phyloP scores from a whole-genome alignment of 2,888 invertebrate species.

The Ectemnius cavifrons region DNA sequence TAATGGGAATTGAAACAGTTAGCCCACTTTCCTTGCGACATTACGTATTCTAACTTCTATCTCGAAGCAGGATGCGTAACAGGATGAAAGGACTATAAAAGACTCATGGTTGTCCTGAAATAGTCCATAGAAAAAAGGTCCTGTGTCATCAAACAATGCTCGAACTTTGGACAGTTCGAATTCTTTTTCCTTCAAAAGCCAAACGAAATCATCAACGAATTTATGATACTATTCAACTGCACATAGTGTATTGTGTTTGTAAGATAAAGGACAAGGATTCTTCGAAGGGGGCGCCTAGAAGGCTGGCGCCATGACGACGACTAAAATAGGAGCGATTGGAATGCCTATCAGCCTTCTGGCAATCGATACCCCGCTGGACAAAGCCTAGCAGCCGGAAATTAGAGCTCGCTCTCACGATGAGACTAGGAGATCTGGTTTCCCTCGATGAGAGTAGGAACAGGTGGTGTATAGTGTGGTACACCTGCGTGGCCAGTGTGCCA shows the following conservation, averaged over 20 bases:
- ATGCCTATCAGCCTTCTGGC: neutral
- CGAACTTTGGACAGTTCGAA: too few species aligned
- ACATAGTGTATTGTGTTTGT: slow-evolving; percentile 54
- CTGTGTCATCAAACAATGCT: too few species aligned
- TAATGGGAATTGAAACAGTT: too few species aligned
- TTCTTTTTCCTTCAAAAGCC: too few species aligned
- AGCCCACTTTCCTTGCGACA: too few species aligned
- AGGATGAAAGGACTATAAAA: too few species aligned
- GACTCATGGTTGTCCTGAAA: too few species aligned
- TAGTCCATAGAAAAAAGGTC: too few species aligned
- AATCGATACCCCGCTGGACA: neutral
- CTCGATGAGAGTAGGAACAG: slow-evolving; percentile 33
- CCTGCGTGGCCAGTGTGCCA: slow-evolving; percentile 7
- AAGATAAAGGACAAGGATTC: slow-evolving; percentile 65
- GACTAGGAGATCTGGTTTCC: slow-evolving; percentile 30
- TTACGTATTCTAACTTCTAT: too few species aligned
- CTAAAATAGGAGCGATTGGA: slow-evolving; percentile 2
- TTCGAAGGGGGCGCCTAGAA: slow-evolving; percentile 64
- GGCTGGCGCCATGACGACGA: slow-evolving; percentile 67
- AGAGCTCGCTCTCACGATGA: slow-evolving; percentile 15
- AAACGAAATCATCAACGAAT: too few species aligned
- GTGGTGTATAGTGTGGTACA: slow-evolving; percentile 7
- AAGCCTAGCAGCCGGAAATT: slow-evolving; percentile 15
- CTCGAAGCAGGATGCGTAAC: too few species aligned
- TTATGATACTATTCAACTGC: too few species aligned